Conservation (phyloP, 2,888 invertebrate genomes). For the Epiblema foenella region DNA sequence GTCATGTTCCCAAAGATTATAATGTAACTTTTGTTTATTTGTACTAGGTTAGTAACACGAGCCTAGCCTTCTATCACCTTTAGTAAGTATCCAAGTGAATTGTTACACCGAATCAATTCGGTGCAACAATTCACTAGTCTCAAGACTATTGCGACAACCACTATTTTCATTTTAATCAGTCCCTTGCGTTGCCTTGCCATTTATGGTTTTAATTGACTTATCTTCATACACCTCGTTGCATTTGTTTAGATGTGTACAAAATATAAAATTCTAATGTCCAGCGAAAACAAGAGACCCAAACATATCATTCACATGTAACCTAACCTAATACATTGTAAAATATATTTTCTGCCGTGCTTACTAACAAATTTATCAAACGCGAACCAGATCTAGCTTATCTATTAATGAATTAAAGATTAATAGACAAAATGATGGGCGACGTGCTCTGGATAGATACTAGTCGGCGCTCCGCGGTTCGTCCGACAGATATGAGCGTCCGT, state of each 20-base stretch:
- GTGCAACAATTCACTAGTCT: too few relatives aligned
- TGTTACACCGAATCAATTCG: too few relatives aligned
- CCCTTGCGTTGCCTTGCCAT: neutral
- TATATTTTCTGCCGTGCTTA: conserved; percentile 20
- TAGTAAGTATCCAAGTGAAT: too few relatives aligned
- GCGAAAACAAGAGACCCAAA: neutral
- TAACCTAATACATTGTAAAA: conserved; percentile 17
- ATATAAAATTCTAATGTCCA: too few relatives aligned
- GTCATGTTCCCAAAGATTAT: too few relatives aligned
- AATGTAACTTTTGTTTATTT: neutral
- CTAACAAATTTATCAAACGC: conserved; percentile 23
- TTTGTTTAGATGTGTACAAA: too few relatives aligned
- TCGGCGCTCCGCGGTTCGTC: conserved; percentile 53
- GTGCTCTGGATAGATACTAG: conserved; percentile 42
- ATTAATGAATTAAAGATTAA: conserved; percentile 41
- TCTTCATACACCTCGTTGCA: neutral
- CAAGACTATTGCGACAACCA: too few relatives aligned
- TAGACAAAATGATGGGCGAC: conserved; percentile 42
- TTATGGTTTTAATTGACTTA: neutral
- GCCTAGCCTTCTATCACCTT: neutral
- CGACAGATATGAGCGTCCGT: conserved; percentile 81
- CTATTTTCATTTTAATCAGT: neutral
- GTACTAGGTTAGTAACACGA: neutral
- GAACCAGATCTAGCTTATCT: conserved; percentile 26
- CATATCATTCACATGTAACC: neutral